Base-by-base conservation (phyloP, 2,113 vertebrate genomes). In the Antigone vipio region DNA sequence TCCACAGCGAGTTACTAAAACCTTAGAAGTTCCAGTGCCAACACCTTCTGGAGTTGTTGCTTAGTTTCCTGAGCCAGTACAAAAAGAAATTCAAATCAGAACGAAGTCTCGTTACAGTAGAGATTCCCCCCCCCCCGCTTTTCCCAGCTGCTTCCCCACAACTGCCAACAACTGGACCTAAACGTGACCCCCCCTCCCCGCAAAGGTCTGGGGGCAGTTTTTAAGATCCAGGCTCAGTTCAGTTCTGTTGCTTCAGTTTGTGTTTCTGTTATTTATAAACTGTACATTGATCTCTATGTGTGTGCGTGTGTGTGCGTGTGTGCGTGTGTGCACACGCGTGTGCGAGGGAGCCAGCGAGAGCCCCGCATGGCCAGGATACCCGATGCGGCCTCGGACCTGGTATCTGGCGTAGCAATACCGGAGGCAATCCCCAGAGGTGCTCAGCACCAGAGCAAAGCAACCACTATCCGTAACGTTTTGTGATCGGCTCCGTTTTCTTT, bases 321-420 rank as follows among this genome's bases (percentile, higher is more conserved):
- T 11, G 23, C 32, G 16, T 5, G 77, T 17, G 80, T 2, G 64
- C 11, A n/a, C 17, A 26, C 0, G 35, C 5, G 18, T 34, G 64
- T 32, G 58, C 22, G 78, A 5, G 53, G 44, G 59, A 40, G 60
- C 35, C 59, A 13, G 42, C 9, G 11, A 11, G 18, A 45, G 68
- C 34, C 44, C 69, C 6, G 20, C 34, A 5, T 11, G 76, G 42
- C 73, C 74, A 1, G 56, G 69, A 7, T 2, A 9, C 71, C 71
- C 13, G 66, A 6, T 9, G 49, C 77, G 97, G 96, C 94, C 97
- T 74, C 87, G 82, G 96, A 56, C 95, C 83, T 29, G 68, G 96
- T 90, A 53, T 68, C 85, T 89, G 96, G 93, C 93, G 64, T 52
- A 96, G 97, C 98, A 97, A 97, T 95, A 91, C 95, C 87, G 35